Evolutionary conservation across 2,797 vertebrate species (phyloP), one percentile per base, ranked within the genome.

Genomic region (Antrozous pallidus): DNA sequence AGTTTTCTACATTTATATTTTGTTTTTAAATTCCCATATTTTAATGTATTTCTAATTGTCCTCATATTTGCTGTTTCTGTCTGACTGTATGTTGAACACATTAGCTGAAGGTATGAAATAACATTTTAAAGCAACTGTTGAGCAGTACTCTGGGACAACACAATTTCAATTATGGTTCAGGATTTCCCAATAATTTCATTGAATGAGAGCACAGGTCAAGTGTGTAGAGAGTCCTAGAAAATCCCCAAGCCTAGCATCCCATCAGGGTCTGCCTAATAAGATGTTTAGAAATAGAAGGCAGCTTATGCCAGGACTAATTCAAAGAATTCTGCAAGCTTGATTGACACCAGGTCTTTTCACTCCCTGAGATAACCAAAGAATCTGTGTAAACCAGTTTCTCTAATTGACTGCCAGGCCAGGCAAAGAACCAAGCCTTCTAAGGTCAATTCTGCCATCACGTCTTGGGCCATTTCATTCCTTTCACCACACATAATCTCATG

Each of bases 261-360:
- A 91, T 88, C 73, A 51, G 77, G 91, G 89, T 94, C 96, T 95
- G 93, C 88, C 88, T 95, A 96, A 95, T 96, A 92, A 96, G 85
- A 91, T 96, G 40, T 80, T 97, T 95, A 97, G 95, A 96, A 97
- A 97, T 88, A 89, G 93, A 97, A 97, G 96, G 80, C 86, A 93
- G 93, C 92, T 97, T 97, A 97, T 40, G 79, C 61, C 77, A 77
- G 67, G 33, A 69, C 38, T 86, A 81, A 86, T 92, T 96, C 45
- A 97, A 97, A 97, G 95, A 97, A 97, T 97, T 93, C 85, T 93
- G 42, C 91, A 95, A 84, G 45, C 51, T 95, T 90, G 42, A 94
- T 93, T 83, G 81, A 36, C 88, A 95, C 45, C 14, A 84, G 82
- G 5, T 84, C n/a, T 94, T 94, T 97, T 94, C 73, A 65, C 42